Evolutionary conservation across 1,140 invertebrate species (phyloP).

Genomic region (Pomacea maculata): DNA sequence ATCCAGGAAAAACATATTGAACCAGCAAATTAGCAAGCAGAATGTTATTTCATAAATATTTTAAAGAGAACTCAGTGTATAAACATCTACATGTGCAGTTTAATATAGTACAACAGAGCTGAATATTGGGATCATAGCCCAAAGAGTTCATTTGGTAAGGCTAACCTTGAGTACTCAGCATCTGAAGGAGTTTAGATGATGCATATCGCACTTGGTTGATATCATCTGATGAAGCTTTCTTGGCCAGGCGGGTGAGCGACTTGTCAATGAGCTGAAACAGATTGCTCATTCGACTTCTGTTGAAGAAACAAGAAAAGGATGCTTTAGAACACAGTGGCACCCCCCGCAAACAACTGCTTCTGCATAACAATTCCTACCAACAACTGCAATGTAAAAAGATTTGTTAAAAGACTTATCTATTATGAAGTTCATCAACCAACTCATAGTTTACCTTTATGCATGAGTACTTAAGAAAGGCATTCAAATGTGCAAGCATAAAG

Average conservation of each 20-base stretch:
- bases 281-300: constrained; percentile 47
- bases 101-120: background rate
- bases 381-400: too few relatives aligned
- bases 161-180: constrained; percentile 55
- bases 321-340: background rate
- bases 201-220: constrained; percentile 56
- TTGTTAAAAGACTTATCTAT: too few relatives aligned
- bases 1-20: background rate
- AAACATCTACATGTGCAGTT: background rate
- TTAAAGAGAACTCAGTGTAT: too few relatives aligned
- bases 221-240: constrained; percentile 49
- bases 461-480: background rate
- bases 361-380: too few relatives aligned
- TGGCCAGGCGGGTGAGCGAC: constrained; percentile 39
- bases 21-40: background rate
- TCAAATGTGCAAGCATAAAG: too few relatives aligned
- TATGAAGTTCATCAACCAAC: too few relatives aligned
- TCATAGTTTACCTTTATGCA: background rate
- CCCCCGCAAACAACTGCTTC: background rate
- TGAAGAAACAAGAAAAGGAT: background rate
- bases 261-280: constrained; percentile 56
- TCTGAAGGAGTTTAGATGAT: constrained; percentile 55
- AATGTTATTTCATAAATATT: background rate
- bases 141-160: background rate
- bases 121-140: background rate